Evolutionary conservation across 1,140 invertebrate genomes (phyloP), one percentile per base, ranked within the genome.

Genomic region (Forficula auricularia): DNA sequence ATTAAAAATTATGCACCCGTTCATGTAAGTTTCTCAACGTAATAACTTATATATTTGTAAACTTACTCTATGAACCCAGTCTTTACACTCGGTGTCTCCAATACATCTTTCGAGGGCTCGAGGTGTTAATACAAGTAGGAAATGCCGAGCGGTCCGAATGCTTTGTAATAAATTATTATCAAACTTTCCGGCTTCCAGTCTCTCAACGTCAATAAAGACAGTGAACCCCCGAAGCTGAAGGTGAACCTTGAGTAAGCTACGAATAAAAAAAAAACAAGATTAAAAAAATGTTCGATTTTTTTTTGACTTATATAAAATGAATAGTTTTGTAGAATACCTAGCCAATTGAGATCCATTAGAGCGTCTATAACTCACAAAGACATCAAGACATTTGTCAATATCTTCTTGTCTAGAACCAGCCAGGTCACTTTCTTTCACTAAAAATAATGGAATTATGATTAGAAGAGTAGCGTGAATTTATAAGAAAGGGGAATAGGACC

Each of bases 261-360:
- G 50, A 55, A 50, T 20, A 46, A 27, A 50, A 46, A 45, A 38
- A 40, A 52, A 38, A 34, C 14, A 10, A 27, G 4, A 27, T 27
- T 27, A 27, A 27, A 6, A 27, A 27, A 27, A 27, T 27, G 10
- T 27, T 10, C 4, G 10, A 27, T 27, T 27, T 27, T 27, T 10
- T 27, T 27, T 27, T 27, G 22, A n/a, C n/a, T n/a, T 27, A 27
- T 4, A 27, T 27, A 27, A 6, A 27, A 27, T 27, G 22, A 10
- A 10, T 6, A 27, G 22, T 6, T 6, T n/a, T n/a, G 10, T 27
- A 27, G 10, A 27, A 38, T 57, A 75, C 72, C 75, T 80, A 4
- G 95, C 95, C 48, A 99, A 63, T 62, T 98, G 95, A 16, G 95
- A 98, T 42, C 95, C 95, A 60, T 95, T 98, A 1, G 90, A 94